A percentile compares a stretch with the other conserved stretches of the same genome.
Evolutionary conservation across 2,888 invertebrate genomes (phyloP).

Genomic region (Protodeltote pygarga): DNA sequence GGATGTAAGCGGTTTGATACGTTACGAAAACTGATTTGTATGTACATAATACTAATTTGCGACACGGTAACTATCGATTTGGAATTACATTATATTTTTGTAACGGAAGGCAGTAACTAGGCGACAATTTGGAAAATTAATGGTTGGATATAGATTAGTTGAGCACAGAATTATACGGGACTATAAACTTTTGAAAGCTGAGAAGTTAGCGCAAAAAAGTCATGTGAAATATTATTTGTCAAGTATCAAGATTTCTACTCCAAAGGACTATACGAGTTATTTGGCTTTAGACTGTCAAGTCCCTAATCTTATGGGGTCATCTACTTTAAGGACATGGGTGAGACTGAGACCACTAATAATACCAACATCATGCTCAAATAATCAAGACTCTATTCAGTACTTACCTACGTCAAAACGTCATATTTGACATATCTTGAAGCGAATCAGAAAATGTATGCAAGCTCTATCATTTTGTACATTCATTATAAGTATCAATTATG

Average conservation of each 20-base stretch:
- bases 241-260: slow-evolving; percentile 26
- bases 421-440: slow-evolving; percentile 24
- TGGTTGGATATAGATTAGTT: neutral
- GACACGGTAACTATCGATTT: slow-evolving; percentile 26
- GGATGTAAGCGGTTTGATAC: slow-evolving; percentile 55
- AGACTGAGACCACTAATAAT: slow-evolving; percentile 13
- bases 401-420: slow-evolving; percentile 26
- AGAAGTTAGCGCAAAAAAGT: neutral
- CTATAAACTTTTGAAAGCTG: neutral
- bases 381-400: slow-evolving; percentile 46
- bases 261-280: slow-evolving; percentile 8
- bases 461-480: slow-evolving; percentile 3
- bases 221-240: neutral
- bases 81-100: slow-evolving; percentile 35
- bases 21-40: slow-evolving; percentile 60
- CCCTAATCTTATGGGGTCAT: slow-evolving; percentile 41
- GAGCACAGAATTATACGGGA: neutral
- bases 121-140: neutral
- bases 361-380: slow-evolving; percentile 31
- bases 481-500: slow-evolving; percentile 12
- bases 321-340: slow-evolving; percentile 35
- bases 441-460: slow-evolving; percentile 28
- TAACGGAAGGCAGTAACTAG: slow-evolving; percentile 24
- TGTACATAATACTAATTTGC: slow-evolving; percentile 53
- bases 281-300: slow-evolving; percentile 7